phyloP scores from a whole-genome alignment of 92 coral and sea anemone genomes.

The Chrysogorgia sp. region DNA sequence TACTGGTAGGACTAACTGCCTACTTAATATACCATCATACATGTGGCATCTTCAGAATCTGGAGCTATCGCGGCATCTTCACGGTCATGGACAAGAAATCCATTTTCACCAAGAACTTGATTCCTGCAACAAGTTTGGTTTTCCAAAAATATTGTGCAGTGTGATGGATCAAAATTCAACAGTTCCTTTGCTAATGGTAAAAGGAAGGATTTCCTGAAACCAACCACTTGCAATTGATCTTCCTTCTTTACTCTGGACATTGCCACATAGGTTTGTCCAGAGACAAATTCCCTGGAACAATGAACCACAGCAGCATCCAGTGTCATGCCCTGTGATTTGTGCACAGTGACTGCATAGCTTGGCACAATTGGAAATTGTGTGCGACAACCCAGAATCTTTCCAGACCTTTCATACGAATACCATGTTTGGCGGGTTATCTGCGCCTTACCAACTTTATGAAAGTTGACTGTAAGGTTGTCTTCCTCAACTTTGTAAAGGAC shows the following conservation, averaged over 20 bases:
- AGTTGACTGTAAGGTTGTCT: conserved; percentile 24
- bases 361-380: conserved; percentile 44
- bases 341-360: conserved; percentile 45
- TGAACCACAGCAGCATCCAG: conserved; percentile 57
- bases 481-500: conserved; percentile 27
- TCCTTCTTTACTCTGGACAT: conserved; percentile 33
- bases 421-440: conserved; percentile 20
- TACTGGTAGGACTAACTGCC: too few relatives aligned
- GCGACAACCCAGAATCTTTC: conserved; percentile 19
- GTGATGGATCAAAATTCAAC: conserved; percentile 5
- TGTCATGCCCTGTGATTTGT: conserved; percentile 53
- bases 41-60: conserved; percentile 12
- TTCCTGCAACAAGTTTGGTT: conserved; percentile 18
- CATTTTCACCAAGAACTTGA: conserved; percentile 6
- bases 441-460: conserved; percentile 24
- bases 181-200: conserved; percentile 18
- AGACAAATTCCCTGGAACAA: conserved; percentile 57
- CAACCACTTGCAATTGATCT: conserved; percentile 33
- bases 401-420: conserved; percentile 33
- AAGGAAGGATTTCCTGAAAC: conserved; percentile 25
- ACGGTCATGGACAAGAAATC: conserved; percentile 17
- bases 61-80: not conserved
- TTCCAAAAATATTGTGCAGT: not conserved
- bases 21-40: too few relatives aligned
- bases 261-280: conserved; percentile 62